Percentiles rank a stretch among this genome's conserved stretches.
Conservation (phyloP, 1,140 invertebrate genomes). For the Bradynema listronoti region DNA sequence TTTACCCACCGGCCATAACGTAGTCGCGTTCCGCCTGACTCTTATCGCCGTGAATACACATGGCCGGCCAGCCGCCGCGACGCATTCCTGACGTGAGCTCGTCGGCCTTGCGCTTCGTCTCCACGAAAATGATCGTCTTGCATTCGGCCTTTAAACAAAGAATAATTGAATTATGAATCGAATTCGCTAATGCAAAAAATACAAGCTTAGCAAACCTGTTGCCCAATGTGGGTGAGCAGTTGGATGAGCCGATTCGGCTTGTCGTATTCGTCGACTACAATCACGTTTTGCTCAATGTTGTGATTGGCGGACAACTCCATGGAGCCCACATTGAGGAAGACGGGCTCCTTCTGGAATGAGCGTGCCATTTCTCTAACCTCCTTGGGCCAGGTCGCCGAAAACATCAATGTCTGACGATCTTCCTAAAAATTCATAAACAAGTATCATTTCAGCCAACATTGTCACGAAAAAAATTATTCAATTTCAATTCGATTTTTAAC, state of each 20-base stretch:
- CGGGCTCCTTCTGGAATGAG: slow-evolving; percentile 83
- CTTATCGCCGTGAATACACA: slow-evolving; percentile 90
- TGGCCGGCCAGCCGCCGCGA: slow-evolving; percentile 61
- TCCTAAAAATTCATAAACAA: slow-evolving; percentile 62
- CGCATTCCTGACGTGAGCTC: slow-evolving; percentile 69
- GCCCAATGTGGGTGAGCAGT: slow-evolving; percentile 14
- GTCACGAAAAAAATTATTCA: slow-evolving; percentile 91
- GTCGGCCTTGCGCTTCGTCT: slow-evolving; percentile 95
- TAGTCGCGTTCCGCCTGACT: slow-evolving; percentile 73
- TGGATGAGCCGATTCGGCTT: slow-evolving; percentile 68
- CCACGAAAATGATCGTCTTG: slow-evolving; percentile 59
- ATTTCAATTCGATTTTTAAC: slow-evolving; percentile 66
- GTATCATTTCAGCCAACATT: too few relatives aligned
- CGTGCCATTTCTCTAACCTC: slow-evolving; percentile 85
- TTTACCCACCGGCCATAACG: slow-evolving; percentile 58
- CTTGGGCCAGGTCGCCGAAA: slow-evolving; percentile 96
- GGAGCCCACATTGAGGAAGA: slow-evolving; percentile 89
- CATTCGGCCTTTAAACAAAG: slow-evolving; percentile 29
- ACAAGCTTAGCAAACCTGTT: slow-evolving; percentile 8
- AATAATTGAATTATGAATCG: slow-evolving; percentile 5
- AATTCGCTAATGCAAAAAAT: not conserved
- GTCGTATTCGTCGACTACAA: slow-evolving; percentile 97
- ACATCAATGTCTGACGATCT: slow-evolving; percentile 90
- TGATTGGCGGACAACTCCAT: slow-evolving; percentile 59
- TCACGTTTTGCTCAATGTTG: slow-evolving; percentile 94